Evolutionary conservation across 2,113 vertebrate species (phyloP), one percentile per base, ranked within the genome.

Genomic region (Polyodon spathula): DNA sequence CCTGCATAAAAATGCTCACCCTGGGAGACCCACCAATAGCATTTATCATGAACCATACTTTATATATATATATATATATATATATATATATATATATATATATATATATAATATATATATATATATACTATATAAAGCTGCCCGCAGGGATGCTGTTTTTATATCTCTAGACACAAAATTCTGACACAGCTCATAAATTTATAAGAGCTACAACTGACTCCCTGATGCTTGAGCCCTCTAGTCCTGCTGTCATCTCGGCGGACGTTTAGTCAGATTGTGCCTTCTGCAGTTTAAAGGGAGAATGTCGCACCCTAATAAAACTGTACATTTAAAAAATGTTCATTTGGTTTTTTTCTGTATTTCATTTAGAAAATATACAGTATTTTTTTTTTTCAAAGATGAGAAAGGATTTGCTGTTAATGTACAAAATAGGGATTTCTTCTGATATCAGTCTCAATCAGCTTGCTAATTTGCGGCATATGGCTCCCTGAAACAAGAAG

Each of bases 121-220:
- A 27, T 44, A 9, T 44, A 9, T 44, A 44, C n/a, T n/a, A n/a
- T n/a, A n/a, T n/a, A n/a, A n/a, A 44, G 48, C 12, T 12, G 48
- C 48, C 48, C 14, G 48, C 48, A 50, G 48, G 48, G 5, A n/a
- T 50, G 15, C 14, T 6, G 48, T 50, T 50, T 50, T 50, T 50
- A 50, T 50, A 50, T 50, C 48, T 16, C 48, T n/a, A 50, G 15
- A 50, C 48, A 50, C 48, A 50, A 50, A 50, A 50, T 50, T 50
- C 48, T 50, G 48, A 50, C 48, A 50, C 48, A 50, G 12, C 14
- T 50, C 48, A 50, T 50, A 50, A 50, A 50, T 50, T 50, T 14
- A 50, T 12, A 50, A 50, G 48, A 50, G 48, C 9, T 50, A 50
- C 14, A n/a, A 50, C 48, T 50, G 48, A 50, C 48, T 50, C 48